These are phyloP conservation scores for Drusus annulatus DNA, from an alignment of 1,140 invertebrate species.

Conservation along the genomic window DNA sequence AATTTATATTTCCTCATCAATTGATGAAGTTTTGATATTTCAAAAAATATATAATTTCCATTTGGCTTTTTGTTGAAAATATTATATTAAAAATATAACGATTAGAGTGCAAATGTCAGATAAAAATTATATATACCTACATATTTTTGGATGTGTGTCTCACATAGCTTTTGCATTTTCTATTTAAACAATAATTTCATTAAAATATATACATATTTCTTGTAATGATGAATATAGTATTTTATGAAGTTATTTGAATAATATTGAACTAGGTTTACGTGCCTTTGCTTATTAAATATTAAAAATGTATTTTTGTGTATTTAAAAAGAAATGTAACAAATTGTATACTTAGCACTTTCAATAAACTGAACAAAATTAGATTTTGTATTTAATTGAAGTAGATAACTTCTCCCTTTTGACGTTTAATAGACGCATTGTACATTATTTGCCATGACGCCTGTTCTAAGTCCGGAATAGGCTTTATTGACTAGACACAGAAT, in stretches of 20 bases:
- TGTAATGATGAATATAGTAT: conserved; percentile 6
- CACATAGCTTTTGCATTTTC: conserved; percentile 31
- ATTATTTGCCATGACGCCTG: too few species aligned
- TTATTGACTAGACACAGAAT: too few species aligned
- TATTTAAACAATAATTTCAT: conserved; percentile 6
- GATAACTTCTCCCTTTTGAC: not conserved
- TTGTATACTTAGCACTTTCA: conserved; percentile 47
- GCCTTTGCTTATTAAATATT: conserved; percentile 43
- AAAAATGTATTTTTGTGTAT: conserved; percentile 47
- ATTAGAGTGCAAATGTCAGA: not conserved
- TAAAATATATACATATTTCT: conserved; percentile 16
- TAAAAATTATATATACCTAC: not conserved
- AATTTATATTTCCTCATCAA: not conserved
- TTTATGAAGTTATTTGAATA: conserved; percentile 3
- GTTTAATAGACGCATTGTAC: not conserved
- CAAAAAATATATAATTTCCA: not conserved
- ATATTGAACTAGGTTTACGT: conserved; percentile 23
- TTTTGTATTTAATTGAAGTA: conserved; percentile 42
- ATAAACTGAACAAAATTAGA: conserved; percentile 45
- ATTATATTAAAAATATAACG: conserved; percentile 1
- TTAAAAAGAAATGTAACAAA: conserved; percentile 34
- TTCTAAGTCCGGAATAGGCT: too few species aligned
- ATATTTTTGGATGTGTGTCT: conserved; percentile 34
- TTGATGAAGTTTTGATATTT: too few species aligned
- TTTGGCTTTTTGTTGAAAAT: not conserved